Evolutionary conservation across 1,140 invertebrate species (phyloP), one percentile per base, ranked within the genome.

Genomic region (Battus philenor): DNA sequence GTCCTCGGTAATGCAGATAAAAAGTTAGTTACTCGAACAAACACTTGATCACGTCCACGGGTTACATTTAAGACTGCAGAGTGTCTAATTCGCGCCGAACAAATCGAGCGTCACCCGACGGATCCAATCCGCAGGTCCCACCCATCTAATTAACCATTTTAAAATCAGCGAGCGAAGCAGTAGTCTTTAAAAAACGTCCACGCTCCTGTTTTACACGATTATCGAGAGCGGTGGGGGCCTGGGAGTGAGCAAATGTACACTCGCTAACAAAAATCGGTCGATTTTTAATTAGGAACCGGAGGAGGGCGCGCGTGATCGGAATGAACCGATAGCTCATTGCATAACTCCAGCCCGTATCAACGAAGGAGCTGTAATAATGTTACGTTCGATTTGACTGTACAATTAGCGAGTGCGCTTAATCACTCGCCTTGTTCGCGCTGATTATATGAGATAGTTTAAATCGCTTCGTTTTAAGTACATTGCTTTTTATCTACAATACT

Each of bases 231-330:
- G 48, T 29, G 52, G 50, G 36, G 31, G 43, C 29, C 12, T 36
- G 41, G 45, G 50, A 47, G 33, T 39, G 53, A 50, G 58, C 54
- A 63, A 68, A 72, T 65, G 71, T 78, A 75, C 68, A 68, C 59
- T 68, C 58, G 55, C 62, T 62, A 70, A 69, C 68, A 76, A 79
- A 76, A 79, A 77, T 75, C 62, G 61, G 64, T 79, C 75, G 75
- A 77, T 79, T 79, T 79, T 79, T 77, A 79, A 79, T 79, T 79
- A 79, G 72, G 59, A 64, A 50, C 58, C 43, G 58, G 61, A 54
- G 51, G 54, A 50, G 54, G 52, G 43, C 53, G 59, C 63, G 64
- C 76, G 76, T 80, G 76, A 80, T 64, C 68, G 54, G 76, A 74
- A 69, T 76, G 58, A 52, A 58, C 44, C 50, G 54, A 63, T 68